phyloP scores from a whole-genome alignment of 2,113 vertebrate genomes.

The Recurvirostra avosetta region DNA sequence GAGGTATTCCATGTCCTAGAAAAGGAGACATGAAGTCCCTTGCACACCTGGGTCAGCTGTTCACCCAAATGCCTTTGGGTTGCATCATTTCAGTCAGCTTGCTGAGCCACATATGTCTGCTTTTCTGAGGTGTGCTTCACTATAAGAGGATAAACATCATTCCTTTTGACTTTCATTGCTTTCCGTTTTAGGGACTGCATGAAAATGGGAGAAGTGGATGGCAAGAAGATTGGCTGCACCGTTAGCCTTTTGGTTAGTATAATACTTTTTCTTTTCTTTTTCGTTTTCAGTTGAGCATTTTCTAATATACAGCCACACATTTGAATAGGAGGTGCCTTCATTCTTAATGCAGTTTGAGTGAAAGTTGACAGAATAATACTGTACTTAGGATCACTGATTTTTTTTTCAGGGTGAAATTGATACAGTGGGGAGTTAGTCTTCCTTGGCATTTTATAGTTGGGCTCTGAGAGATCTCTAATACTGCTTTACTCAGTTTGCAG shows the following conservation, averaged over 20 bases:
- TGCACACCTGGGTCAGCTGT: not conserved
- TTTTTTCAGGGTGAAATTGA: not conserved
- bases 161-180: constrained; percentile 3
- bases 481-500: not conserved
- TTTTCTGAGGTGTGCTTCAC: not conserved
- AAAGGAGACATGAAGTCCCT: not conserved
- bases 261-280: not conserved
- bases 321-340: not conserved
- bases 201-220: constrained; percentile 97
- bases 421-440: not conserved
- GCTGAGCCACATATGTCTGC: not conserved
- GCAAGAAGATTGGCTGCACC: constrained; percentile 97
- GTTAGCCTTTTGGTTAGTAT: constrained; percentile 94
- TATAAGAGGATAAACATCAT: not conserved
- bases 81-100: not conserved
- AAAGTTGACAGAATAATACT: not conserved
- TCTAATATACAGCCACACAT: not conserved
- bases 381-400: not conserved
- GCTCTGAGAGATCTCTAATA: not conserved
- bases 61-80: not conserved
- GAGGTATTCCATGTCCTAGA: not conserved
- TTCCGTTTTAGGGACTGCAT: constrained; percentile 90
- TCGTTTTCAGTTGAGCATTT: not conserved
- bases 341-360: not conserved
- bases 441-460: not conserved